A percentile compares a stretch with the other conserved stretches of the same genome.
Evolutionary conservation across 2,797 vertebrate species (phyloP).

Genomic region (Remorina albescens): DNA sequence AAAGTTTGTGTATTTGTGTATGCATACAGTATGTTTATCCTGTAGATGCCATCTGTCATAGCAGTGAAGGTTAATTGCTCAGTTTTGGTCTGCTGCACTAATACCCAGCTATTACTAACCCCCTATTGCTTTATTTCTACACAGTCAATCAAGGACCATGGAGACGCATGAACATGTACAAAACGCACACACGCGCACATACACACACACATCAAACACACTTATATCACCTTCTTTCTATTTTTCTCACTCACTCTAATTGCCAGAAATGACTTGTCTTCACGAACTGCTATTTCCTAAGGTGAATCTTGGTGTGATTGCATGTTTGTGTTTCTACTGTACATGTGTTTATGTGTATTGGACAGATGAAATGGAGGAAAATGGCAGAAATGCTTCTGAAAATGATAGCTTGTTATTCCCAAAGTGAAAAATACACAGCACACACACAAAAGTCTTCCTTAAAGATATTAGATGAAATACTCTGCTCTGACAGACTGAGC

Average conservation of each 20-base stretch:
- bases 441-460: slow-evolving; percentile 5
- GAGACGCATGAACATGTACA: slow-evolving; percentile 9
- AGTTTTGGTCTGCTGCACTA: slow-evolving; percentile 68
- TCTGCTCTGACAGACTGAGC: slow-evolving; percentile 6
- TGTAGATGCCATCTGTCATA: slow-evolving; percentile 43
- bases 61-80: slow-evolving; percentile 70
- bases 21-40: neutral
- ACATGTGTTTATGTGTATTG: slow-evolving; percentile 2
- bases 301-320: slow-evolving; percentile 27
- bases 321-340: slow-evolving; percentile 1
- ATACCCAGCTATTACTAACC: slow-evolving; percentile 62
- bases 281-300: slow-evolving; percentile 58
- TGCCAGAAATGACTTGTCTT: slow-evolving; percentile 63
- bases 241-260: slow-evolving; percentile 60
- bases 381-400: slow-evolving; percentile 37
- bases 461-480: slow-evolving; percentile 44
- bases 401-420: slow-evolving; percentile 62
- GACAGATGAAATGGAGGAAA: slow-evolving; percentile 32
- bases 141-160: slow-evolving; percentile 63
- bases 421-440: slow-evolving; percentile 30
- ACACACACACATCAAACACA: slow-evolving; percentile 5
- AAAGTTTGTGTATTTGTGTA: slow-evolving; percentile 14
- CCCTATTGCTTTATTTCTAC: slow-evolving; percentile 64
- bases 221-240: slow-evolving; percentile 14
- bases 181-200: slow-evolving; percentile 12